These are phyloP conservation scores for Rhamnusium bicolor DNA, from an alignment of 2,888 invertebrate genomes.

Conservation along the genomic window DNA sequence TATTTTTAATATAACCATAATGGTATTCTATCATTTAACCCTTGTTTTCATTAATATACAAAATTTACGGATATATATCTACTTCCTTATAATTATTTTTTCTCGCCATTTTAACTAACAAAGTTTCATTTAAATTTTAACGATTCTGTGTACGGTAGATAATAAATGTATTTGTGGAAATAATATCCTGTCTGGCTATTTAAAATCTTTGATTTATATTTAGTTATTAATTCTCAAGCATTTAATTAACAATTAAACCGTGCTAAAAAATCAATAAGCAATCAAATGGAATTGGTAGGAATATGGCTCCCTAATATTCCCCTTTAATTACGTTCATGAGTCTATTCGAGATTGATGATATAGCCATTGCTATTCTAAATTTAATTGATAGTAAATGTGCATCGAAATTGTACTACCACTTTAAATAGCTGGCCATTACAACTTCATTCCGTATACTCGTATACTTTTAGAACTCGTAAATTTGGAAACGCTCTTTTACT, in stretches of 20 bases:
- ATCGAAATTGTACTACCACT: not conserved
- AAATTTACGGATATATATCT: too few relatives aligned
- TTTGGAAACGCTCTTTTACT: not conserved
- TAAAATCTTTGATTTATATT: not conserved
- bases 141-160: too few relatives aligned
- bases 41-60: too few relatives aligned
- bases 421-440: not conserved
- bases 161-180: too few relatives aligned
- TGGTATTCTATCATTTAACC: too few relatives aligned
- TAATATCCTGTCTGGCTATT: not conserved
- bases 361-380: conserved; percentile 4
- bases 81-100: too few relatives aligned
- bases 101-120: too few relatives aligned
- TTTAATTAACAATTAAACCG: conserved; percentile 3
- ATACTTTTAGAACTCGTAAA: conserved; percentile 1
- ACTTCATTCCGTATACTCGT: conserved; percentile 4
- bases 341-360: conserved; percentile 1
- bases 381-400: conserved; percentile 21
- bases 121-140: too few relatives aligned
- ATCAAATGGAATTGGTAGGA: not conserved
- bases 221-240: not conserved
- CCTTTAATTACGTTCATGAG: not conserved
- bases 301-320: conserved; percentile 3
- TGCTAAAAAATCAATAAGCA: not conserved
- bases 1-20: too few relatives aligned